phyloP scores from a whole-genome alignment of 2,888 invertebrate genomes.

The Halictus quadricinctus region DNA sequence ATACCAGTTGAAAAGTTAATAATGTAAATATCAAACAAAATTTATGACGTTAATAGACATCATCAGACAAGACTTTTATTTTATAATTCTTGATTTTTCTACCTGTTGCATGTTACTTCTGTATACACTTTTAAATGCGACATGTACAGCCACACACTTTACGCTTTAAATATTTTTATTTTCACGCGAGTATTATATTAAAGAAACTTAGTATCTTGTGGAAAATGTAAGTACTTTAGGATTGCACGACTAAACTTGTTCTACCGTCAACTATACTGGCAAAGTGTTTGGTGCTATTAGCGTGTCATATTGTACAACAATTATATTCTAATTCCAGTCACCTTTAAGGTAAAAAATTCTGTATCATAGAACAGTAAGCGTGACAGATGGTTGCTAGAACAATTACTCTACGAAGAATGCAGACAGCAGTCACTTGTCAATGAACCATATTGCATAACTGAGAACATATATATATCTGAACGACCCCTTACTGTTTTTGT shows the following conservation, averaged over 20 bases:
- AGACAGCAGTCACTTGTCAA: conserved; percentile 47
- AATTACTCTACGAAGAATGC: conserved; percentile 61
- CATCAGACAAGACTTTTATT: background rate
- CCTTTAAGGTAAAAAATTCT: conserved; percentile 52
- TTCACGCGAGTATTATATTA: conserved; percentile 7
- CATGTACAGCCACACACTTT: background rate
- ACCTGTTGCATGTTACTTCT: conserved; percentile 37
- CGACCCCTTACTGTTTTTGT: conserved; percentile 34
- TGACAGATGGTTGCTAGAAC: conserved; percentile 58
- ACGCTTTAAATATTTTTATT: background rate
- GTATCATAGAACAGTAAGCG: conserved; percentile 50
- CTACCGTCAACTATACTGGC: conserved; percentile 5
- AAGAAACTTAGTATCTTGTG: conserved; percentile 3
- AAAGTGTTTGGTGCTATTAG: conserved; percentile 31
- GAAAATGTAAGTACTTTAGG: conserved; percentile 22
- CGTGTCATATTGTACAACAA: conserved; percentile 35
- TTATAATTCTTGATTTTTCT: conserved; percentile 15
- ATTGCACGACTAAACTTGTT: conserved; percentile 16
- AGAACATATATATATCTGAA: conserved; percentile 43
- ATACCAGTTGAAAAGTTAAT: conserved; percentile 1
- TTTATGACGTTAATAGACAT: conserved; percentile 1
- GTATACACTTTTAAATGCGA: background rate
- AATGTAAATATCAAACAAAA: background rate
- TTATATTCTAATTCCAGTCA: conserved; percentile 59
- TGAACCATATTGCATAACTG: conserved; percentile 61